phyloP scores from a whole-genome alignment of 2,888 invertebrate species.

The Mycalesis mineus region DNA sequence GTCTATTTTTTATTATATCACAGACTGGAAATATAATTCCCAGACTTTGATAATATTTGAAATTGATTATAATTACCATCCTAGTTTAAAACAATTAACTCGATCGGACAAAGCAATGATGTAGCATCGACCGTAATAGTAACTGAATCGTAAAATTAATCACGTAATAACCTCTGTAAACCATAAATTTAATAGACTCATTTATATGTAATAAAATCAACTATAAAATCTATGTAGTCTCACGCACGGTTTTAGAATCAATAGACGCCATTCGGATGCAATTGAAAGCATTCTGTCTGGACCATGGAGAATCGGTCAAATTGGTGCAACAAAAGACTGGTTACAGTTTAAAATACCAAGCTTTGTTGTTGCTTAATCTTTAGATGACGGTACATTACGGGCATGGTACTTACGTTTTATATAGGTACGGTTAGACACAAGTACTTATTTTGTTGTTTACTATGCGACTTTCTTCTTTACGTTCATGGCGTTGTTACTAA shows the following conservation, averaged over 20 bases:
- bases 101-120: slow-evolving; percentile 17
- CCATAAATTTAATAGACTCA: slow-evolving; percentile 71
- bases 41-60: background rate
- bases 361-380: slow-evolving; percentile 22
- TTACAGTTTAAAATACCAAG: slow-evolving; percentile 25
- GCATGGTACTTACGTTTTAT: background rate
- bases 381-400: slow-evolving; percentile 6
- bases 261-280: slow-evolving; percentile 64
- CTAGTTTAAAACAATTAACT: slow-evolving; percentile 13
- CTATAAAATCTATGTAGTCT: slow-evolving; percentile 68
- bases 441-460: too few species aligned
- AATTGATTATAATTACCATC: background rate
- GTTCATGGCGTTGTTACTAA: too few species aligned
- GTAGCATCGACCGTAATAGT: slow-evolving; percentile 42
- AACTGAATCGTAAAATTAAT: slow-evolving; percentile 63
- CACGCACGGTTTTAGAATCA: slow-evolving; percentile 64
- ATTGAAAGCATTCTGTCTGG: slow-evolving; percentile 61
- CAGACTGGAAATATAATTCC: too few species aligned
- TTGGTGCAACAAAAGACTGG: slow-evolving; percentile 40
- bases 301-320: slow-evolving; percentile 70
- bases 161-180: slow-evolving; percentile 44
- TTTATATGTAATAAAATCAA: slow-evolving; percentile 70
- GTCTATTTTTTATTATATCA: too few species aligned
- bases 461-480: too few species aligned
- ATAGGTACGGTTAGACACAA: too few species aligned